A percentile compares a stretch with the other conserved stretches of the same genome.
Evolutionary conservation across 2,113 vertebrate genomes (phyloP).

Genomic region (Oceanites oceanicus): DNA sequence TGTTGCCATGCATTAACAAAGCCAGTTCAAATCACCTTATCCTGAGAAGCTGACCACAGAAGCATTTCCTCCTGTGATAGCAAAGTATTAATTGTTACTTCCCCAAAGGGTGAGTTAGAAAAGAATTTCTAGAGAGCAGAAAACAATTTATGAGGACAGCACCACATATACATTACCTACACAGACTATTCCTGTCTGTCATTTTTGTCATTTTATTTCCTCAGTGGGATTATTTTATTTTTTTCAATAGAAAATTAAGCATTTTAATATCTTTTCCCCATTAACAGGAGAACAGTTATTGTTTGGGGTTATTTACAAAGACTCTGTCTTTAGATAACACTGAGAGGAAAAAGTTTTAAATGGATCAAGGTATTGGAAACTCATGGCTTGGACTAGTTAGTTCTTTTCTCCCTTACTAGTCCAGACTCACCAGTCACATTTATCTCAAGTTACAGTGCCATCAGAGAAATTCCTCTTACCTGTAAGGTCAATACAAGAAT

Average conservation of each 20-base stretch:
- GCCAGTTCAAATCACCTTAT: not conserved
- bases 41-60: not conserved
- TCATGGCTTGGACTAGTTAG: not conserved
- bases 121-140: not conserved
- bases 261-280: not conserved
- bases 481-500: not conserved
- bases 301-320: not conserved
- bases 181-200: not conserved
- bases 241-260: not conserved
- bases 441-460: not conserved
- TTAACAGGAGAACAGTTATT: not conserved
- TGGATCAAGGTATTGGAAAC: not conserved
- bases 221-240: not conserved
- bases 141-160: not conserved
- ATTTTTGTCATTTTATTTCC: not conserved
- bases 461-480: not conserved
- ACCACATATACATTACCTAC: not conserved
- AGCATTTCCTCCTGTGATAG: not conserved
- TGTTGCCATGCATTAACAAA: not conserved
- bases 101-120: not conserved
- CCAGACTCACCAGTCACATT: not conserved
- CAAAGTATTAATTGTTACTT: slow-evolving; percentile 23
- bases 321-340: not conserved
- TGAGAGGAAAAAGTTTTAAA: not conserved
- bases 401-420: not conserved